phyloP scores from a whole-genome alignment of 1,140 invertebrate genomes.

The Oncopeltus fasciatus region DNA sequence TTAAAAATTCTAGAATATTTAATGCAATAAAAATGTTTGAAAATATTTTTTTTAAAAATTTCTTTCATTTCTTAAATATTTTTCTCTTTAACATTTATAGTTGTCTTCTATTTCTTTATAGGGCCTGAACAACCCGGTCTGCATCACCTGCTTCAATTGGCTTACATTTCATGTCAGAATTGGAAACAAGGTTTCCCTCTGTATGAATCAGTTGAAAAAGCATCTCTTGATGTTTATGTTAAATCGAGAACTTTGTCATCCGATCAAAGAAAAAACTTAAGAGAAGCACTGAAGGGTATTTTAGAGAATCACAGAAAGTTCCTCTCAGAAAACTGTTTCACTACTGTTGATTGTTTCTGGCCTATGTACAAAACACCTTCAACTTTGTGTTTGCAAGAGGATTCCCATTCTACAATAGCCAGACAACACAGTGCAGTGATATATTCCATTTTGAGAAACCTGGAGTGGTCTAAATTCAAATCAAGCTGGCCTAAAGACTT shows the following conservation, averaged over 20 bases:
- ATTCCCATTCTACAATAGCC: conserved; percentile 27
- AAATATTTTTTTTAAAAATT: no score
- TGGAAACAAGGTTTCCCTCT: conserved; percentile 40
- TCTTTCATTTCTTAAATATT: neutral
- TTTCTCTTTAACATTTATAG: neutral
- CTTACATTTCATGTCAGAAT: conserved; percentile 47
- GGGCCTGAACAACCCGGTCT: conserved; percentile 37
- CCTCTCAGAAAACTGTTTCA: neutral
- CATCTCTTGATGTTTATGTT: conserved; percentile 53
- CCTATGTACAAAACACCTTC: conserved; percentile 23
- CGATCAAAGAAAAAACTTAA: conserved; percentile 25
- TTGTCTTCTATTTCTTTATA: conserved; percentile 24
- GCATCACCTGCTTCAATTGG: conserved; percentile 45
- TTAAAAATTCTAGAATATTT: no score
- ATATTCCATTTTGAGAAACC: conserved; percentile 3
- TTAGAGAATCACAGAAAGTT: conserved; percentile 2
- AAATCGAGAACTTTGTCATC: conserved; percentile 37
- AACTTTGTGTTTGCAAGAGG: conserved; percentile 26
- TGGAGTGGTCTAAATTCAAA: neutral
- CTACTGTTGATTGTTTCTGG: conserved; percentile 10
- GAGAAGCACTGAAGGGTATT: conserved; percentile 26
- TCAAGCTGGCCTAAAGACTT: neutral
- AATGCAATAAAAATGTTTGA: no score
- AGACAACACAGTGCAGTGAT: conserved; percentile 29
- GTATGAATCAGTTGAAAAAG: conserved; percentile 36